These are phyloP conservation scores for Poeciliopsis prolifica DNA, from an alignment of 2,113 vertebrate genomes.

Conservation along the genomic window DNA sequence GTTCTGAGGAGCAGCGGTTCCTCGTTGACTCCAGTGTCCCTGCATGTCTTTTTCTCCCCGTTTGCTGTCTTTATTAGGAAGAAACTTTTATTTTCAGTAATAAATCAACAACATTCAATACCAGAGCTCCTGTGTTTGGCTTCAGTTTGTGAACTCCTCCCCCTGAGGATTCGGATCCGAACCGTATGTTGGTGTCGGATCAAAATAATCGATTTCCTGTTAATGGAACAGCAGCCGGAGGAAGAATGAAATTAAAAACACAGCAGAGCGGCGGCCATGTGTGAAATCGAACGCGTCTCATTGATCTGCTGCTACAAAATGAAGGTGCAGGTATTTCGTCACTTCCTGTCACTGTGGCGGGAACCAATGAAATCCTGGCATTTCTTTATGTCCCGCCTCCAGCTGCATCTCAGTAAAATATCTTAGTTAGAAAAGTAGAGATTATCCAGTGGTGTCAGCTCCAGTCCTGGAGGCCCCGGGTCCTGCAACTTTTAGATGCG, in stretches of 20 bases:
- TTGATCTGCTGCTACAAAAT: slow-evolving; percentile 67
- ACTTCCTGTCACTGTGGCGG: too few relatives aligned
- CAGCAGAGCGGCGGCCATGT: slow-evolving; percentile 70
- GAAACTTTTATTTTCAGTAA: slow-evolving; percentile 71
- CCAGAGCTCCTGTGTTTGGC: neutral
- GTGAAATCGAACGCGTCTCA: slow-evolving; percentile 85
- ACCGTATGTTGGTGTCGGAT: neutral
- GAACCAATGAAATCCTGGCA: too few relatives aligned
- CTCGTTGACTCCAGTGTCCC: slow-evolving; percentile 37
- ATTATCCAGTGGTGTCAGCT: too few relatives aligned
- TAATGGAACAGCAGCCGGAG: slow-evolving; percentile 63
- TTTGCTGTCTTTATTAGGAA: slow-evolving; percentile 57
- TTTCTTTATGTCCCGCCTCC: too few relatives aligned
- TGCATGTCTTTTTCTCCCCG: slow-evolving; percentile 64
- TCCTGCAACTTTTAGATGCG: too few relatives aligned
- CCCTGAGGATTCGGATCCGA: too few relatives aligned
- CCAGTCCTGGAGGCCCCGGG: too few relatives aligned
- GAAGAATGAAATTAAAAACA: slow-evolving; percentile 55
- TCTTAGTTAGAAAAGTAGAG: too few relatives aligned
- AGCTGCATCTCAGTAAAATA: too few relatives aligned
- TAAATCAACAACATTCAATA: slow-evolving; percentile 61
- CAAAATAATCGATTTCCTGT: slow-evolving; percentile 64
- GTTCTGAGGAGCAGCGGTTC: slow-evolving; percentile 10
- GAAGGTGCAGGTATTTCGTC: neutral
- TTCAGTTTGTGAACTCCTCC: slow-evolving; percentile 15